phyloP scores from a whole-genome alignment of 2,888 invertebrate genomes.

The Cremastinae sp. region DNA sequence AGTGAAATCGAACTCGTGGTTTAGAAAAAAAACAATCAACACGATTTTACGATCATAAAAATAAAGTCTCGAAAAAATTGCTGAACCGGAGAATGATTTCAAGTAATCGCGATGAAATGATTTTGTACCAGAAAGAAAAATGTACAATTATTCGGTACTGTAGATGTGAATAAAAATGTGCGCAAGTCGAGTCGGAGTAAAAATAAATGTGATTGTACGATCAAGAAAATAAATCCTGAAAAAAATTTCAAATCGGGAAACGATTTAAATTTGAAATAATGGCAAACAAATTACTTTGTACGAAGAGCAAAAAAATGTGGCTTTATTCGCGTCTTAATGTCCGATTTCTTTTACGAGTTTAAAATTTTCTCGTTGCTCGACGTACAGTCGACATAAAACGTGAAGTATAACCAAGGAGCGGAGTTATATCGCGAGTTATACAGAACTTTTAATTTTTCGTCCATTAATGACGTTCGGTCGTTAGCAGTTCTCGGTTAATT shows the following conservation, averaged over 20 bases:
- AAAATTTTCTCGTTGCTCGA: conserved; percentile 9
- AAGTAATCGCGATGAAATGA: conserved; percentile 20
- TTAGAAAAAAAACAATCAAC: background rate
- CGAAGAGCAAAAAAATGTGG: background rate
- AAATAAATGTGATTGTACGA: background rate
- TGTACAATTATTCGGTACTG: too few species aligned
- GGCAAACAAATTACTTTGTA: background rate
- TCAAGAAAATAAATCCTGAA: conserved; percentile 1
- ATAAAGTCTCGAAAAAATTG: conserved; percentile 15
- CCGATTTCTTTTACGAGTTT: conserved; percentile 45
- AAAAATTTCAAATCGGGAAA: conserved; percentile 14
- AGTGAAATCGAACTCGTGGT: conserved; percentile 18
- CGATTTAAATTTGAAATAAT: conserved; percentile 33
- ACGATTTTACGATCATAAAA: background rate
- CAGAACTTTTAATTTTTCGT: conserved; percentile 47
- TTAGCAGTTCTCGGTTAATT: conserved; percentile 50
- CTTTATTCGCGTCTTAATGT: conserved; percentile 17
- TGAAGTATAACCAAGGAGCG: background rate
- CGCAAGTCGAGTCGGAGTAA: too few species aligned
- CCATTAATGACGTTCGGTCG: conserved; percentile 48
- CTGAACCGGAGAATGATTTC: conserved; percentile 9
- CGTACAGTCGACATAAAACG: background rate
- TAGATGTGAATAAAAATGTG: too few species aligned
- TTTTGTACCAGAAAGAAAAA: background rate
- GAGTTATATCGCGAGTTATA: conserved; percentile 1